Percentiles rank a stretch among this genome's conserved stretches.
These are phyloP conservation scores for Tinamus guttatus DNA, from an alignment of 2,113 vertebrate species.

Conservation along the genomic window DNA sequence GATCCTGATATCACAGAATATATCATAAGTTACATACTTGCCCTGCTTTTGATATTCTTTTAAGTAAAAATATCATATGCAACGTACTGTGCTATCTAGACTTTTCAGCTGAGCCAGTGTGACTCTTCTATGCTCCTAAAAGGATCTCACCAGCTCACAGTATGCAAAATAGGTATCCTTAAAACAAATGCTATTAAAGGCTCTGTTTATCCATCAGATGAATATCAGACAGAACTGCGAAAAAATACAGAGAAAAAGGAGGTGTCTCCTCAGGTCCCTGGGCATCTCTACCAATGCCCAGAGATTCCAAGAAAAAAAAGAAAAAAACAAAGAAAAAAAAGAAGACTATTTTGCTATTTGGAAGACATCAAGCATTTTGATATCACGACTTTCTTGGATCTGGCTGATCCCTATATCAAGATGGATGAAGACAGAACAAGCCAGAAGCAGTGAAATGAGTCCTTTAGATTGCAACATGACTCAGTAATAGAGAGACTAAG, in stretches of 20 bases:
- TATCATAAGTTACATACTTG: not conserved
- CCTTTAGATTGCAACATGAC: not conserved
- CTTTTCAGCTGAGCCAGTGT: not conserved
- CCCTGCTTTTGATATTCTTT: not conserved
- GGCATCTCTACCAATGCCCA: not conserved
- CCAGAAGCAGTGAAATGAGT: not conserved
- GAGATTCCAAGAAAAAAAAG: not conserved
- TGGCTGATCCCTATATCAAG: not conserved
- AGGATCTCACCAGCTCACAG: not conserved
- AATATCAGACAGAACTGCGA: not conserved
- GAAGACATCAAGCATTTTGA: not conserved
- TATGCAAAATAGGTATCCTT: not conserved
- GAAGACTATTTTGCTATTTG: not conserved
- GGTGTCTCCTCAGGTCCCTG: not conserved
- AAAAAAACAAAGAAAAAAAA: not conserved
- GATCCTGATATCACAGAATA: accelerated
- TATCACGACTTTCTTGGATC: not conserved
- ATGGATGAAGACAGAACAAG: not conserved
- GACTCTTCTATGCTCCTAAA: not conserved
- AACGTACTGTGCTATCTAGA: not conserved
- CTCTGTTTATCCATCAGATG: accelerated
- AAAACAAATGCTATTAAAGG: not conserved
- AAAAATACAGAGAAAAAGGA: not conserved
- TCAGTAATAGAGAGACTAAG: not conserved
- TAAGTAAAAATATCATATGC: not conserved